phyloP scores from a whole-genome alignment of 2,113 vertebrate species.

The Bagarius yarrelli region DNA sequence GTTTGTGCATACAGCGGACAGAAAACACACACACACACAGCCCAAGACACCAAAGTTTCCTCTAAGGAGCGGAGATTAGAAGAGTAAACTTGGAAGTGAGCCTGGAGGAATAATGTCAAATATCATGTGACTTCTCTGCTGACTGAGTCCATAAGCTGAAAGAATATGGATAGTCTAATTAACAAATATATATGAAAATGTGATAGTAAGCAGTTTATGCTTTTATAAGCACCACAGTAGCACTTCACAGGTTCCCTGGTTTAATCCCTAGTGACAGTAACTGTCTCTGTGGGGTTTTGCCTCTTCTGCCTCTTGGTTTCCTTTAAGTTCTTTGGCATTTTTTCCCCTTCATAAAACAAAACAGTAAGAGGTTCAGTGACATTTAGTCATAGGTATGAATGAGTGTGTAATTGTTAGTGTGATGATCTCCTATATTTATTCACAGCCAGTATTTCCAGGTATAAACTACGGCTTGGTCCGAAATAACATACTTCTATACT shows the following conservation, averaged over 20 bases:
- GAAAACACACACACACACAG: slow-evolving; percentile 17
- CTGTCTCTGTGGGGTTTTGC: not conserved
- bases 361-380: not conserved
- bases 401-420: not conserved
- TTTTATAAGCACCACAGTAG: not conserved
- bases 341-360: not conserved
- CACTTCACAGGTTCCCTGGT: not conserved
- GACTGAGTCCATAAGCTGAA: slow-evolving; percentile 10
- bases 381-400: not conserved
- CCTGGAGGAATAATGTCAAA: slow-evolving; percentile 43
- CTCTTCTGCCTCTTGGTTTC: not conserved
- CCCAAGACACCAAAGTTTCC: slow-evolving; percentile 23
- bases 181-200: not conserved
- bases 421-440: not conserved
- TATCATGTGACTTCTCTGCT: slow-evolving; percentile 26
- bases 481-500: too few species aligned
- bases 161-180: not conserved
- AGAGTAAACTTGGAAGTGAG: slow-evolving; percentile 34
- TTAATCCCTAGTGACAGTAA: not conserved
- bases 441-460: not conserved
- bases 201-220: not conserved
- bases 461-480: not conserved
- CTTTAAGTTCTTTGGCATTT: not conserved
- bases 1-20: slow-evolving; percentile 16
- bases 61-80: slow-evolving; percentile 43